Conservation (phyloP, 2,113 vertebrate species). For the Murina feae region DNA sequence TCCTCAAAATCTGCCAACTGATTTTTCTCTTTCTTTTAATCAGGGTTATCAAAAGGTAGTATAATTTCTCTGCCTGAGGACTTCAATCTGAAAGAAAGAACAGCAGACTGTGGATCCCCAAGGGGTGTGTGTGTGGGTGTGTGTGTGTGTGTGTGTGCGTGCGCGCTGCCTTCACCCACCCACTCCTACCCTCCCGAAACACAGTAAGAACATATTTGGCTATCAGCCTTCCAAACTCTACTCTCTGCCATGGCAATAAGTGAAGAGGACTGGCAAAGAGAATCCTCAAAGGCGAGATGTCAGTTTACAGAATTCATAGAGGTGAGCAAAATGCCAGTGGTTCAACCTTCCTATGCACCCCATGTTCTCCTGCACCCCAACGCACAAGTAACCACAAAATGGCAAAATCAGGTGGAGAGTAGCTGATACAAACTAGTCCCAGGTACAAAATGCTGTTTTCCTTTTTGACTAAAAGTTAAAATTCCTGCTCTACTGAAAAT, state of each 20-base stretch:
- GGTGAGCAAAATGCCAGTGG: not conserved
- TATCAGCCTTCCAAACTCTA: not conserved
- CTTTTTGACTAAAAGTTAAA: not conserved
- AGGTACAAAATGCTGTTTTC: not conserved
- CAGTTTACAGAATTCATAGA: not conserved
- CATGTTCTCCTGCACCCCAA: not conserved
- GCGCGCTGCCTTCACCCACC: no score
- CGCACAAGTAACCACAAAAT: not conserved
- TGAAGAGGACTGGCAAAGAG: not conserved
- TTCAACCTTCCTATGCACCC: not conserved
- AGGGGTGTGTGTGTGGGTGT: no score
- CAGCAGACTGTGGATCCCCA: not conserved
- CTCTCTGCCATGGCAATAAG: not conserved
- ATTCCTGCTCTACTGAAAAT: not conserved
- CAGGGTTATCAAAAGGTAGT: not conserved
- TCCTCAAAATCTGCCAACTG: constrained; percentile 28
- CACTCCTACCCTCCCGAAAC: not conserved
- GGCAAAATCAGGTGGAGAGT: not conserved
- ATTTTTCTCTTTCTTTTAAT: constrained; percentile 35
- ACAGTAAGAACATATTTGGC: not conserved
- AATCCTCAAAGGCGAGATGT: not conserved
- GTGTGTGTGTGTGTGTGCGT: not conserved
- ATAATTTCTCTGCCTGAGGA: not conserved
- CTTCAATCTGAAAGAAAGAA: not conserved
- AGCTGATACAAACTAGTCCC: not conserved